These are phyloP conservation scores for Remorina albescens DNA, from an alignment of 2,797 vertebrate genomes.

Conservation along the genomic window DNA sequence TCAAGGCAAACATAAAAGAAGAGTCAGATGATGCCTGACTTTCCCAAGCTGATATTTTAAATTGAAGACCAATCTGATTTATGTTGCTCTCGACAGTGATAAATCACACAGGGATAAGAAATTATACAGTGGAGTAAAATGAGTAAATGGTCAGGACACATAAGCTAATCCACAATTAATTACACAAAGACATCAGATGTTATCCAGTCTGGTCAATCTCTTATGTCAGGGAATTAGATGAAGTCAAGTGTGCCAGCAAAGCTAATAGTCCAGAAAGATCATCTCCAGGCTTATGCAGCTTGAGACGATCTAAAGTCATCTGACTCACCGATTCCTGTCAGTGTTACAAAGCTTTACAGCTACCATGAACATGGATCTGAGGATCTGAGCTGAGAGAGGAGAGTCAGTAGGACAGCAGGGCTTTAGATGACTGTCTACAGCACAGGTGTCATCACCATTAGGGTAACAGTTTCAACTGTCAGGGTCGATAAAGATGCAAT, in stretches of 20 bases:
- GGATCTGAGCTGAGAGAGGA: conserved; percentile 33
- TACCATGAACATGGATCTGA: conserved; percentile 46
- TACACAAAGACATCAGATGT: conserved; percentile 64
- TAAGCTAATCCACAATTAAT: conserved; percentile 74
- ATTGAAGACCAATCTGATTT: conserved; percentile 23
- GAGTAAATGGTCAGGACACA: conserved; percentile 59
- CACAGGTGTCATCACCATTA: not conserved
- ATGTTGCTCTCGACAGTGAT: conserved; percentile 33
- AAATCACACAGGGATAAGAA: conserved; percentile 68
- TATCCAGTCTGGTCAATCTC: conserved; percentile 66
- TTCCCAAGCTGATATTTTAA: conserved; percentile 1
- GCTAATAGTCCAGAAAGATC: conserved; percentile 70
- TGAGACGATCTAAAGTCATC: conserved; percentile 50
- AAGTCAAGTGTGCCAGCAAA: conserved; percentile 69
- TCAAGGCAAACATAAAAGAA: conserved; percentile 19
- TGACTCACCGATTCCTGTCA: conserved; percentile 51
- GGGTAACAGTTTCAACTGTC: not conserved
- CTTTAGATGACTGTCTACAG: conserved; percentile 7
- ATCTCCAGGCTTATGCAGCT: conserved; percentile 62
- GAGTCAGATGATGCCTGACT: not conserved
- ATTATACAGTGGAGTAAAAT: conserved; percentile 57
- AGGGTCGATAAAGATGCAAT: not conserved
- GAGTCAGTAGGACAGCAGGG: conserved; percentile 39
- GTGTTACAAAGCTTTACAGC: conserved; percentile 51
- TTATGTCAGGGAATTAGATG: conserved; percentile 68